Evolutionary conservation across 2,888 invertebrate species (phyloP), one percentile per base, ranked within the genome.

Genomic region (Xanthia icteritia): DNA sequence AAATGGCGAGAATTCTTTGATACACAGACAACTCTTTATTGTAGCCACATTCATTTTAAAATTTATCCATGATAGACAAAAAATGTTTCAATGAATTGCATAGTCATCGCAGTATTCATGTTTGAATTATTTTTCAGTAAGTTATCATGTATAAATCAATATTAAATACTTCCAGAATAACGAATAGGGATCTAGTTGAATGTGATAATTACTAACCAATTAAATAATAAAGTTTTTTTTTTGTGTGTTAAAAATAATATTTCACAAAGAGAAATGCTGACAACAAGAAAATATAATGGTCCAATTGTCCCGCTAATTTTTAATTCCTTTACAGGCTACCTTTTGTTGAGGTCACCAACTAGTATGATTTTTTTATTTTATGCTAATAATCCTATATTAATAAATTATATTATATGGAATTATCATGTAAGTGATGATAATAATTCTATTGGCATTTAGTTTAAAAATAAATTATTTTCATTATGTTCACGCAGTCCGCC

Each of bases 311-410:
- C 61, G 11, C 54, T 61, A 67, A 81, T 66, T 54, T 76, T 76
- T 81, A 81, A 79, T 81, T 78, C 82, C 54, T 82, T 48, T 56
- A 31, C 23, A 63, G 67, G 13, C 23, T 42, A 82, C 65, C 66
- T 66, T 81, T 76, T 82, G 76, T 66, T 45, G 20, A 61, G 54
- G 27, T 65, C 15, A 75, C 76, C 27, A 17, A 75, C 66, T 27
- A 20, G 27, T 45, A 54, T 58, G 36, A 60, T 11, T 20, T 36
- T 58, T 60, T 60, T 54, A 65, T 81, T 23, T 61, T 15, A 61
- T 36, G 23, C 56, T 48, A 20, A 48, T 48, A 31, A 31, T n/a
- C n/a, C 31, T 36, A 15, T 48, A n/a, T 67, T n/a, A 5, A 17
- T 42, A 23, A 1, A 4, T 9, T 4, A 31, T 56, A 17, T n/a